Evolutionary conservation across 2,113 vertebrate genomes (phyloP).

Genomic region (Paradoxurus hermaphroditus): DNA sequence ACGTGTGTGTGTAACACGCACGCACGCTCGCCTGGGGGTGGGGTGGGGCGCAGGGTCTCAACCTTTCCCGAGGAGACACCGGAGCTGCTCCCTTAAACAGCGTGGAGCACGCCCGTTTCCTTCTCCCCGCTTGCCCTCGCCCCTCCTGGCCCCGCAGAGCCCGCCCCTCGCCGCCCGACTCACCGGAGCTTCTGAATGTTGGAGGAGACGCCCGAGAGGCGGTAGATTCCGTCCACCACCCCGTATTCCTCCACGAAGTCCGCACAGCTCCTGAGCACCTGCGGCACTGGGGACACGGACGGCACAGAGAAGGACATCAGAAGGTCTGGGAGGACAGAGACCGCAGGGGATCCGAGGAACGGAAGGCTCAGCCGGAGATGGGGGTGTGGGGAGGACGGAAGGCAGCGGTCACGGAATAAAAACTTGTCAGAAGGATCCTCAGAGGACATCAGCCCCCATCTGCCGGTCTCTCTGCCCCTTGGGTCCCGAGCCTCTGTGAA

Average conservation of each 20-base stretch:
- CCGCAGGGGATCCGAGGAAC: not conserved
- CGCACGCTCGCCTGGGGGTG: not conserved
- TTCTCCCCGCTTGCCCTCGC: not conserved
- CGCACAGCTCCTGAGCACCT: constrained; percentile 89
- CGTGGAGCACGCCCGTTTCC: not conserved
- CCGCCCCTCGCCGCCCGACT: not conserved
- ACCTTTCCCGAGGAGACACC: not conserved
- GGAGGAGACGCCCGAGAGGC: constrained; percentile 94
- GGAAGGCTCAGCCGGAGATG: not conserved
- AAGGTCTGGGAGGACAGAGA: not conserved
- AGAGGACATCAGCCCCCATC: not conserved
- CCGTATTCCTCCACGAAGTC: constrained; percentile 94
- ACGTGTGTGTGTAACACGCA: too few relatives aligned
- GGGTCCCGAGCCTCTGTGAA: not conserved
- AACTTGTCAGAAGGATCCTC: not conserved
- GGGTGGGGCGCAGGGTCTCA: not conserved
- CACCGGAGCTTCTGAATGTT: constrained; percentile 94
- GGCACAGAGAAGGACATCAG: not conserved
- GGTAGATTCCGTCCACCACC: constrained; percentile 94
- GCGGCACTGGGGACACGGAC: constrained; percentile 85
- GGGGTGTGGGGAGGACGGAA: not conserved
- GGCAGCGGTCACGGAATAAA: not conserved
- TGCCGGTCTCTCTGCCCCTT: not conserved
- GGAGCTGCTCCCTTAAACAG: not conserved
- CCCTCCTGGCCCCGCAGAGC: not conserved